phyloP scores from a whole-genome alignment of 2,888 invertebrate genomes.

The Idaea straminata region DNA sequence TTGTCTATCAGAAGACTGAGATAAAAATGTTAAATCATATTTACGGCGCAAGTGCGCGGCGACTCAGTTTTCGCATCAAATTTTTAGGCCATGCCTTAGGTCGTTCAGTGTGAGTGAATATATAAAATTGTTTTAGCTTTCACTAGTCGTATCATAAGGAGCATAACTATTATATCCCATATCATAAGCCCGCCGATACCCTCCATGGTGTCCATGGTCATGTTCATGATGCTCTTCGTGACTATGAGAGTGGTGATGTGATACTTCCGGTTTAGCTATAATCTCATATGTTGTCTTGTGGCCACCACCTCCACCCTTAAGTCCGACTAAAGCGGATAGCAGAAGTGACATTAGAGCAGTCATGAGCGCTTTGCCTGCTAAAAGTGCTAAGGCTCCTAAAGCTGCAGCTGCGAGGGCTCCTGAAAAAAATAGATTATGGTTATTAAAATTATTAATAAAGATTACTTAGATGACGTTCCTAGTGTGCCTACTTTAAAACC shows the following conservation, averaged over 20 bases:
- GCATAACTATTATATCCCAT: constrained; percentile 65
- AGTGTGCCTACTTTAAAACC: too few species aligned
- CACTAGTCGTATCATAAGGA: constrained; percentile 61
- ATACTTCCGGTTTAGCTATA: constrained; percentile 89
- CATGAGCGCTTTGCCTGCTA: constrained; percentile 93
- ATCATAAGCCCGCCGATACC: constrained; percentile 79
- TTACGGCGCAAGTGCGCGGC: too few species aligned
- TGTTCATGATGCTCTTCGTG: constrained; percentile 83
- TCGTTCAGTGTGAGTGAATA: not conserved
- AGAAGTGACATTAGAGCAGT: constrained; percentile 89
- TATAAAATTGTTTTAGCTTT: constrained; percentile 29
- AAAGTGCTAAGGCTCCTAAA: constrained; percentile 85
- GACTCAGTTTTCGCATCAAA: too few species aligned
- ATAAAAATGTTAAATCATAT: too few species aligned
- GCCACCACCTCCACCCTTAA: constrained; percentile 86
- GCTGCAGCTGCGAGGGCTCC: constrained; percentile 87
- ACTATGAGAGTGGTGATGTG: constrained; percentile 85
- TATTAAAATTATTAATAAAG: not conserved
- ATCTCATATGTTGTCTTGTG: constrained; percentile 91
- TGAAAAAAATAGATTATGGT: constrained; percentile 31
- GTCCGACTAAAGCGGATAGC: constrained; percentile 86
- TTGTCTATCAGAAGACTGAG: too few species aligned
- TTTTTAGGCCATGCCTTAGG: not conserved
- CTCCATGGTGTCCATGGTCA: constrained; percentile 76
- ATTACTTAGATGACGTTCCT: not conserved